Percentiles rank a stretch among this genome's conserved stretches.
These are phyloP conservation scores for Plestiodon gilberti DNA, from an alignment of 2,113 vertebrate genomes.

Conservation along the genomic window DNA sequence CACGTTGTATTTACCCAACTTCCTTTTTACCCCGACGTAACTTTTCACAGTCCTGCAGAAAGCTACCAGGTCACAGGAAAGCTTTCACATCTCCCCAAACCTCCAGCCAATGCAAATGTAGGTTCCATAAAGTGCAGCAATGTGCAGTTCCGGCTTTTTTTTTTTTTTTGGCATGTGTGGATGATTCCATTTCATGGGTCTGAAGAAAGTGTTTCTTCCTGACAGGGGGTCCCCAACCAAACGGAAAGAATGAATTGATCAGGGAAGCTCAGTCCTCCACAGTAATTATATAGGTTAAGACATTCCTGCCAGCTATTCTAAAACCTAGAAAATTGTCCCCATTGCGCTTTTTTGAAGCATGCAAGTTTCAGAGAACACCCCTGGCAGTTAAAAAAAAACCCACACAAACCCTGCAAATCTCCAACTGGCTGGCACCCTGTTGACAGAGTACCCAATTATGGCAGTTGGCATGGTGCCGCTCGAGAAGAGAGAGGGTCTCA, in stretches of 20 bases:
- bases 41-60: background rate
- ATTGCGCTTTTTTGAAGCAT: background rate
- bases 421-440: slow-evolving; percentile 11
- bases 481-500: background rate
- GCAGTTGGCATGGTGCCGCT: background rate
- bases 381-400: background rate
- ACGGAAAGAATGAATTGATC: background rate
- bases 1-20: background rate
- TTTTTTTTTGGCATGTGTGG: too few relatives aligned
- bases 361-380: slow-evolving; percentile 1
- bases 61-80: background rate
- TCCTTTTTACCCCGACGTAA: background rate
- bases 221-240: background rate
- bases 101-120: fast-evolving
- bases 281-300: slow-evolving; percentile 4
- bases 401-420: background rate
- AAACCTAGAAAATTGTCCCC: slow-evolving; percentile 9
- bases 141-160: background rate
- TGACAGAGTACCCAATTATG: slow-evolving; percentile 16
- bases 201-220: background rate
- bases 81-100: too few relatives aligned
- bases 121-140: background rate
- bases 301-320: background rate
- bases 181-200: background rate
- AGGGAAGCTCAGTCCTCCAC: background rate